phyloP scores from a whole-genome alignment of 2,888 invertebrate species.

The Aporophyla nigra region DNA sequence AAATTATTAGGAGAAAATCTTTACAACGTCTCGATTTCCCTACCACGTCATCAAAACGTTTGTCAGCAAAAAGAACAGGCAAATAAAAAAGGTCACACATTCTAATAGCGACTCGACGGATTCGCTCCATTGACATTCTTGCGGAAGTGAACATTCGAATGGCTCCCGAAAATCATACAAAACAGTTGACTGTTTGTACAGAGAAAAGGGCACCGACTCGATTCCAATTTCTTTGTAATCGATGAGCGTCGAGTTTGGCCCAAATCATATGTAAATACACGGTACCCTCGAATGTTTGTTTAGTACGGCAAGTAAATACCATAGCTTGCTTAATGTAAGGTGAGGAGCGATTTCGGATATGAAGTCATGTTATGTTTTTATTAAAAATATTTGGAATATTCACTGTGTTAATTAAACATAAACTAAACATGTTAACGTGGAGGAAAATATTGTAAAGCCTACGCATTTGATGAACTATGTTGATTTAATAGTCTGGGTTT shows the following conservation, averaged over 20 bases:
- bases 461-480: constrained; percentile 12
- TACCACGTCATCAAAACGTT: constrained; percentile 29
- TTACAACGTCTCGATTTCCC: constrained; percentile 19
- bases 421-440: constrained; percentile 25
- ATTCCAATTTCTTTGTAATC: constrained; percentile 69
- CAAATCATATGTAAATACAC: constrained; percentile 67
- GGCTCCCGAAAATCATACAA: constrained; percentile 62
- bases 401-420: constrained; percentile 50
- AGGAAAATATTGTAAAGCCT: constrained; percentile 15
- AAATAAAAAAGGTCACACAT: constrained; percentile 63
- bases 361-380: constrained; percentile 38
- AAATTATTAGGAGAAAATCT: constrained; percentile 34
- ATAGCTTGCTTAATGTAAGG: constrained; percentile 43
- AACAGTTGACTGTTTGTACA: constrained; percentile 61
- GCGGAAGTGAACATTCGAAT: constrained; percentile 51
- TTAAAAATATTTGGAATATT: constrained; percentile 54
- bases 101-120: constrained; percentile 41
- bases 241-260: constrained; percentile 50
- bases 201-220: constrained; percentile 58
- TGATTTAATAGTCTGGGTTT: constrained; percentile 8
- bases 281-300: constrained; percentile 49
- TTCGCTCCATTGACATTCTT: constrained; percentile 44
- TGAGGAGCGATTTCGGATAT: constrained; percentile 36
- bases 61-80: constrained; percentile 41
- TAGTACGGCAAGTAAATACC: constrained; percentile 59